Evolutionary conservation across 1,140 invertebrate species (phyloP).

Genomic region (Drosophila bifasciata): DNA sequence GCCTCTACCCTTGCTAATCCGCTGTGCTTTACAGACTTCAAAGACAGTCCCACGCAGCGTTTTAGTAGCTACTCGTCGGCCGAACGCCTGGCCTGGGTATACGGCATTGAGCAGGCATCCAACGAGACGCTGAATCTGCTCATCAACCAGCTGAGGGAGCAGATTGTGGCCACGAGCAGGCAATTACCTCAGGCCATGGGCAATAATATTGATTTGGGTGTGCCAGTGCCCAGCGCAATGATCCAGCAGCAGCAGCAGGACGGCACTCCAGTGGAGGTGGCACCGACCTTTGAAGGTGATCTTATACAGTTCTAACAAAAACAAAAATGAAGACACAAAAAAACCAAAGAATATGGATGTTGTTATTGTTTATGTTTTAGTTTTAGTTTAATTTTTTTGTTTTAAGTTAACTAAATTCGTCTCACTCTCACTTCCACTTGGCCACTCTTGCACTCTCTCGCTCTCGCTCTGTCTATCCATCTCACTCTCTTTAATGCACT

Average conservation of each 20-base stretch:
- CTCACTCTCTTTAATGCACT: slow-evolving; percentile 26
- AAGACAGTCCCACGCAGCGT: slow-evolving; percentile 91
- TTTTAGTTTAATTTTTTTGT: slow-evolving; percentile 30
- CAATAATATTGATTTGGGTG: slow-evolving; percentile 72
- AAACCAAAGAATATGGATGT: slow-evolving; percentile 17
- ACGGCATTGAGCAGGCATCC: slow-evolving; percentile 92
- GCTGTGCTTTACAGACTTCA: slow-evolving; percentile 88
- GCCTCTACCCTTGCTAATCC: background rate
- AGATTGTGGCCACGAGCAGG: slow-evolving; percentile 85
- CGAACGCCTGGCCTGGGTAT: slow-evolving; percentile 94
- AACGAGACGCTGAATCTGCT: slow-evolving; percentile 93
- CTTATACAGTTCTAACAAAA: slow-evolving; percentile 81
- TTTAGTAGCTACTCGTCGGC: slow-evolving; percentile 91
- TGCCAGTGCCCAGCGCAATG: slow-evolving; percentile 35
- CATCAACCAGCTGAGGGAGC: slow-evolving; percentile 88
- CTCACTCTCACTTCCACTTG: slow-evolving; percentile 8
- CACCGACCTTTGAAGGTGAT: slow-evolving; percentile 85
- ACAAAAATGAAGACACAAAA: background rate
- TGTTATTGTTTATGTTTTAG: slow-evolving; percentile 25
- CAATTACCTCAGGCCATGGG: slow-evolving; percentile 54
- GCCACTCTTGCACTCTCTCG: slow-evolving; percentile 3
- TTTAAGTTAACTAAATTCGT: slow-evolving; percentile 8
- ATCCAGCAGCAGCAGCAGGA: slow-evolving; percentile 19
- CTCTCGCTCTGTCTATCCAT: background rate
- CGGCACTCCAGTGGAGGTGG: slow-evolving; percentile 3